phyloP scores from a whole-genome alignment of 2,113 vertebrate species.

The Gila orcuttii region DNA sequence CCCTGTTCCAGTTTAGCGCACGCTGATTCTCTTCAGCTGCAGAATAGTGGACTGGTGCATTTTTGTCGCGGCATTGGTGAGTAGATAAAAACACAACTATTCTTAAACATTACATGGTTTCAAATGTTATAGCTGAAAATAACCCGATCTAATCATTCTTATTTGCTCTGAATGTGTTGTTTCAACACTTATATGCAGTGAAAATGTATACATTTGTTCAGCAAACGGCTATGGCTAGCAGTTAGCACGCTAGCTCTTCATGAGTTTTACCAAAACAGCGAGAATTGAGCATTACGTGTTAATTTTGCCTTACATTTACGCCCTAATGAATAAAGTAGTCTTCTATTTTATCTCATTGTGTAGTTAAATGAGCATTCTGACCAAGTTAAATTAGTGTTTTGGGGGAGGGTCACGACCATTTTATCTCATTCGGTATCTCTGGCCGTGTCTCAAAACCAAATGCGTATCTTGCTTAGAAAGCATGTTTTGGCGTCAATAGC shows the following conservation, averaged over 20 bases:
- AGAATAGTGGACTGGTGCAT: neutral
- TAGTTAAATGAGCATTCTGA: neutral
- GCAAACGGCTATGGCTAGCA: neutral
- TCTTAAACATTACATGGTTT: neutral
- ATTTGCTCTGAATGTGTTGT: neutral
- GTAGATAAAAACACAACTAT: neutral
- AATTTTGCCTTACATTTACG: neutral
- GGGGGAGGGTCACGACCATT: constrained; percentile 36
- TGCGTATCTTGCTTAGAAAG: neutral
- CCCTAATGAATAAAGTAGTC: neutral
- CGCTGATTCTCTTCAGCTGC: constrained; percentile 3
- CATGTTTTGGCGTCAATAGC: neutral
- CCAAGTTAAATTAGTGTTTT: neutral
- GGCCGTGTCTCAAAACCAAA: neutral
- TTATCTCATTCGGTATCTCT: neutral
- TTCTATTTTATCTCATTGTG: neutral
- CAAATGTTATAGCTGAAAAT: neutral
- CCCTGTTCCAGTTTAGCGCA: neutral
- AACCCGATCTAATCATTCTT: no score
- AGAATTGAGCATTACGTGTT: neutral
- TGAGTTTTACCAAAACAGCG: neutral
- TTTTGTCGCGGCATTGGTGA: constrained; percentile 10
- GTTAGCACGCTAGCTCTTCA: neutral
- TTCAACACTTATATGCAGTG: neutral
- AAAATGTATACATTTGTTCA: neutral